phyloP scores from a whole-genome alignment of 2,888 invertebrate genomes.

The Lithosia quadra region DNA sequence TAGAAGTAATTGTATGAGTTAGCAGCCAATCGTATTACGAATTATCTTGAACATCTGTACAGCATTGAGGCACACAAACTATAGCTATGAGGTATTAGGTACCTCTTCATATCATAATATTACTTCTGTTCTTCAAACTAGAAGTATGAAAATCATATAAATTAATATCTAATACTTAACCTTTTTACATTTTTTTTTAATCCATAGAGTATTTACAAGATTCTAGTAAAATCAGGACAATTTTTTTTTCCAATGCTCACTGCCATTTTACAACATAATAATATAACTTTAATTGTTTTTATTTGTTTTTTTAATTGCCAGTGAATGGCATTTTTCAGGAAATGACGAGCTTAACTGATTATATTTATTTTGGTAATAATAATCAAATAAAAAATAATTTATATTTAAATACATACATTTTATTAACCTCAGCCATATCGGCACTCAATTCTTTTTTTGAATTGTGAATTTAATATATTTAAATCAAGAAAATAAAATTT shows the following conservation, averaged over 20 bases:
- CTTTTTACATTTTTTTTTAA: no score
- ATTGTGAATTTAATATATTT: conserved; percentile 1
- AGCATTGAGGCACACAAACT: background rate
- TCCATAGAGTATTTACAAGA: no score
- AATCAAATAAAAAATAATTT: background rate
- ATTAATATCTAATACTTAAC: no score
- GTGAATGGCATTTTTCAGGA: background rate
- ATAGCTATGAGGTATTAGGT: background rate
- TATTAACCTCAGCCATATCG: background rate
- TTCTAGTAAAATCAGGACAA: background rate
- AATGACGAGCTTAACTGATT: conserved; percentile 11
- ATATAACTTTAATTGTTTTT: background rate
- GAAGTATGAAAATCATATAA: no score
- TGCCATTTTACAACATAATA: conserved; percentile 42
- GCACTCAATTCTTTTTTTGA: background rate
- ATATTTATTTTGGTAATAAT: conserved; percentile 4
- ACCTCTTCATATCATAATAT: background rate
- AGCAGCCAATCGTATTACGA: no score
- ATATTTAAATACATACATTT: background rate
- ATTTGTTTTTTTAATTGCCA: background rate
- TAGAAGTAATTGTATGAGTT: no score
- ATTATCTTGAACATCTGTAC: background rate
- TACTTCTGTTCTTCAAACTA: background rate
- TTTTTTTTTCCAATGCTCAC: conserved; percentile 14
- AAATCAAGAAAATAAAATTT: conserved; percentile 10